Evolutionary conservation across 2,888 invertebrate genomes (phyloP), one percentile per base, ranked within the genome.

Genomic region (Meteorus cinctellus): DNA sequence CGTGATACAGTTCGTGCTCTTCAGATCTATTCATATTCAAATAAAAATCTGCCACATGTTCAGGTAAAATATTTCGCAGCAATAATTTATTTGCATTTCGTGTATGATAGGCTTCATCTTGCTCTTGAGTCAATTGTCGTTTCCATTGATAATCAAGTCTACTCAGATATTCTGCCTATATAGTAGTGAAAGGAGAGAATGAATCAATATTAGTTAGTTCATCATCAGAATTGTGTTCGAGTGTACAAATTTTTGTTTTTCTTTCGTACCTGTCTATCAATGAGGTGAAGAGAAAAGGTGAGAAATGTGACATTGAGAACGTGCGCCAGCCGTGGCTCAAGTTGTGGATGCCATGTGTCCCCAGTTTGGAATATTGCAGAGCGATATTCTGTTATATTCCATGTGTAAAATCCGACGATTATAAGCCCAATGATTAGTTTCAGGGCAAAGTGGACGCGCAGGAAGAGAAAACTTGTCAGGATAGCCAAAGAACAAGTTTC

Each of bases 41-140:
- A 86, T 96, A 96, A 75, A 95, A 92, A 86, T 95, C 94, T 65
- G 96, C 96, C 80, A 98, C 98, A 89, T 98, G 97, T 27, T 94
- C 93, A 0, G 98, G 98, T 55, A 98, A 91, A 85, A 98, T 98
- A 88, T 98, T 98, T 85, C 96, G 94, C 55, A 98, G 92, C 51
- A 98, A 91, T 90, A 97, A 94, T 84, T 95, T 96, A 89, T 98
- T 98, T 0, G 97, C 95, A 82, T 94, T 94, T 80, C 96, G 94
- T 88, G 95, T 96, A n/a, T 94, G 94, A 82, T 95, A 93, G 0
- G 96, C 96, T 89, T 97, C 95, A 80, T 94, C 93, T 89, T 97
- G 96, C 86, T 98, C 97, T 81, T 94, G 93, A 72, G 92, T 91
- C 77, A 95, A 90, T 83, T 95, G 94, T 36, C 95, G 91, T 85